Percentiles rank a stretch among this genome's conserved stretches.
phyloP scores from a whole-genome alignment of 2,113 vertebrate genomes.

The Lichenostomus cassidix region DNA sequence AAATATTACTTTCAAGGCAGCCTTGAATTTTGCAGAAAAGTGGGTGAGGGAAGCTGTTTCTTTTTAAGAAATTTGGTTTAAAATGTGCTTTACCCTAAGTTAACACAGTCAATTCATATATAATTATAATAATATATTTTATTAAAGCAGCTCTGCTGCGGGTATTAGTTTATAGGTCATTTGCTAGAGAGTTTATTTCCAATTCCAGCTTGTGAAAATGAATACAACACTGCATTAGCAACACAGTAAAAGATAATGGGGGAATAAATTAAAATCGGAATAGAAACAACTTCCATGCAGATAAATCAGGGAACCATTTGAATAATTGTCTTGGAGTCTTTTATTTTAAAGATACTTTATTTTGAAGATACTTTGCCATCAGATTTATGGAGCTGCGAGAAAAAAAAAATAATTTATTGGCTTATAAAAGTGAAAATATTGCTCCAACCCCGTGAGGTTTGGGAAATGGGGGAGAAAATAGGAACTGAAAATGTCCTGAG shows the following conservation, averaged over 20 bases:
- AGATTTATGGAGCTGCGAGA: conserved; percentile 6
- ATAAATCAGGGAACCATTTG: not conserved
- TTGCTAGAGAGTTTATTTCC: not conserved
- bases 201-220: not conserved
- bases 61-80: not conserved
- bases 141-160: not conserved
- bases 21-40: not conserved
- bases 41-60: not conserved
- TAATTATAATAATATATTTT: not conserved
- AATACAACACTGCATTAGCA: not conserved
- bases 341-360: conserved; percentile 2
- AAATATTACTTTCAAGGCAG: not conserved
- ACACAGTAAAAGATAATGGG: not conserved
- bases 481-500: conserved; percentile 52
- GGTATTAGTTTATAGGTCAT: not conserved
- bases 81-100: not conserved
- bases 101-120: not conserved
- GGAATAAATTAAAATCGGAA: not conserved
- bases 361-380: not conserved
- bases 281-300: not conserved
- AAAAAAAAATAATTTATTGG: not conserved
- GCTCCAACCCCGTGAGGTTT: conserved; percentile 39
- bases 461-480: conserved; percentile 59
- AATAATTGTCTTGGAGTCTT: not conserved
- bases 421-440: conserved; percentile 53